Evolutionary conservation across 1,140 invertebrate species (phyloP).

Genomic region (Cotesia vestalis): DNA sequence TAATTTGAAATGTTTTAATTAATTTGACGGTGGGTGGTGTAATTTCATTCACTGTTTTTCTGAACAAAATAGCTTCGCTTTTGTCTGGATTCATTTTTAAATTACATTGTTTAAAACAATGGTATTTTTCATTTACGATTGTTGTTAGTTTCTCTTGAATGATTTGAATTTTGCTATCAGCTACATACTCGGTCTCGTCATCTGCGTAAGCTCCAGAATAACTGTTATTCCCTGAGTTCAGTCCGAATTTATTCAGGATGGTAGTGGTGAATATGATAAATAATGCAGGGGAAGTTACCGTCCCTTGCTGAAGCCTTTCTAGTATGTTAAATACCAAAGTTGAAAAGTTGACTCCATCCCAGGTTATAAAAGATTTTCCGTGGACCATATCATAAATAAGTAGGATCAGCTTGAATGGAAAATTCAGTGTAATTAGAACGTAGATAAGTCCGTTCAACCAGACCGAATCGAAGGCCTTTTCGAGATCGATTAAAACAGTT

Average conservation of each 20-base stretch:
- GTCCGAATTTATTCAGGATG: conserved; percentile 11
- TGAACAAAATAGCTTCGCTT: not conserved
- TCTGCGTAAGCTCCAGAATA: conserved; percentile 30
- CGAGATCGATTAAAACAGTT: no score
- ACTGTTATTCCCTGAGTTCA: not conserved
- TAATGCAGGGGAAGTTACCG: conserved; percentile 27
- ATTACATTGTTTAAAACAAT: not conserved
- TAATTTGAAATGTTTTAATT: not conserved
- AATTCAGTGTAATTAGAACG: no score
- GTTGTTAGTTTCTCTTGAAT: not conserved
- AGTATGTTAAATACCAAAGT: no score
- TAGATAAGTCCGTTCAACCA: no score
- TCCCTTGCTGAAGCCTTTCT: conserved; percentile 32
- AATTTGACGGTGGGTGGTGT: not conserved
- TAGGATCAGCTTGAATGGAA: no score
- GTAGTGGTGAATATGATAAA: conserved; percentile 33
- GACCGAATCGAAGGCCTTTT: no score
- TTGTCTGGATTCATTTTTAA: conserved; percentile 3
- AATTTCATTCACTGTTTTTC: not conserved
- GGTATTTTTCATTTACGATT: not conserved
- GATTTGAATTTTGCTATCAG: not conserved
- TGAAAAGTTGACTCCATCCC: no score
- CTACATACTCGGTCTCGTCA: conserved; percentile 8
- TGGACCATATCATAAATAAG: no score
- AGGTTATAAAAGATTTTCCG: no score